A percentile compares a stretch with the other conserved stretches of the same genome.
phyloP scores from a whole-genome alignment of 2,797 vertebrate species.

The Chromis chromis region DNA sequence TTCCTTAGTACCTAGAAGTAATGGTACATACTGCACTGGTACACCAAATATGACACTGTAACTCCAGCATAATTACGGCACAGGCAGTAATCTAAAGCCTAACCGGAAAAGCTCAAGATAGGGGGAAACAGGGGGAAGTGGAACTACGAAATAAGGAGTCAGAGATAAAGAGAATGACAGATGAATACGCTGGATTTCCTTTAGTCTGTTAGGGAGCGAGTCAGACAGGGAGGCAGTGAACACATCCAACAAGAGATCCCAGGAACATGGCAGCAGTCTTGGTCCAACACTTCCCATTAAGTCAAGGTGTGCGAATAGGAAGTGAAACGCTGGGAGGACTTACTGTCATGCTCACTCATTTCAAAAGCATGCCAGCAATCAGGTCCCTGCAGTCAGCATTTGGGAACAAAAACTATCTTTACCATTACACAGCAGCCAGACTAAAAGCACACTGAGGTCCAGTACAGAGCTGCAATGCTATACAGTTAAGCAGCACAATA shows the following conservation, averaged over 20 bases:
- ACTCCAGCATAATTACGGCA: too few species aligned
- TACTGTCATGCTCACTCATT: constrained; percentile 74
- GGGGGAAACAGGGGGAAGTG: constrained; percentile 1
- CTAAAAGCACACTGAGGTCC: constrained; percentile 14
- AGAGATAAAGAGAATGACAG: constrained; percentile 54
- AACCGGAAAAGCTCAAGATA: background rate
- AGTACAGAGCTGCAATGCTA: constrained; percentile 23
- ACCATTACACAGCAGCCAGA: constrained; percentile 39
- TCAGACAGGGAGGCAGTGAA: constrained; percentile 23
- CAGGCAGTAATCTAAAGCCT: too few species aligned
- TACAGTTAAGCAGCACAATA: constrained; percentile 1
- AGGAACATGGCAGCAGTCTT: constrained; percentile 55
- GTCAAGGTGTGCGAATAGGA: constrained; percentile 63
- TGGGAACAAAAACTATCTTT: constrained; percentile 54
- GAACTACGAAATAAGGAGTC: constrained; percentile 27
- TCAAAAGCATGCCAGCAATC: constrained; percentile 66
- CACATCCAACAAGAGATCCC: constrained; percentile 44
- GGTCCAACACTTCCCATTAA: constrained; percentile 69
- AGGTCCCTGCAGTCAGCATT: constrained; percentile 48
- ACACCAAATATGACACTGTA: too few species aligned
- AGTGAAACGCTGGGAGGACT: constrained; percentile 64
- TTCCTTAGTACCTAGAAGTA: too few species aligned
- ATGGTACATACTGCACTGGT: too few species aligned
- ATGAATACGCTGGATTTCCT: constrained; percentile 38
- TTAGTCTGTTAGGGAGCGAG: constrained; percentile 27